phyloP scores from a whole-genome alignment of 1,140 invertebrate species.

The Globodera ellingtonae region DNA sequence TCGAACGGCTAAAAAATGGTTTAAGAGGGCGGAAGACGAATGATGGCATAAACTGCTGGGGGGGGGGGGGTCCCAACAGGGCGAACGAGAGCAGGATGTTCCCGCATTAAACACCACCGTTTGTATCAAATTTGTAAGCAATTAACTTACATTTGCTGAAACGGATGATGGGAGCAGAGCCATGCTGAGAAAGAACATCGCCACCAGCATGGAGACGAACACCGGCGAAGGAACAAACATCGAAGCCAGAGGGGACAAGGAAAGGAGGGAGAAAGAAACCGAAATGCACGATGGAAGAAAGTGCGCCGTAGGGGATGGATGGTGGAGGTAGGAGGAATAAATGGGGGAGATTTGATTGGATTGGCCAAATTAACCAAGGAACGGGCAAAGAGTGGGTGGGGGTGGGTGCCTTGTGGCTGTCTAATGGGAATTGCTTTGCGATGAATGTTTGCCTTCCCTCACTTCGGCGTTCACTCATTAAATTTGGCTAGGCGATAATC shows the following conservation, averaged over 20 bases:
- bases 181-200: background rate
- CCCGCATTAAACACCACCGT: too few relatives aligned
- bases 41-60: background rate
- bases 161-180: background rate
- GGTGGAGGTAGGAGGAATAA: background rate
- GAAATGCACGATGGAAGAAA: background rate
- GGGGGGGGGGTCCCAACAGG: too few relatives aligned
- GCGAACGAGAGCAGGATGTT: too few relatives aligned
- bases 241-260: background rate
- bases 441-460: background rate
- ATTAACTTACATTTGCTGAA: background rate
- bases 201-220: background rate
- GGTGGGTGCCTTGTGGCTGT: background rate
- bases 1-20: slow-evolving; percentile 15
- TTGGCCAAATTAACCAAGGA: slow-evolving; percentile 9
- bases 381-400: background rate
- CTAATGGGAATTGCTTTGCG: background rate
- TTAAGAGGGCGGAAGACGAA: background rate
- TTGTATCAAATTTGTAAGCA: too few relatives aligned
- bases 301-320: background rate
- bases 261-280: background rate
- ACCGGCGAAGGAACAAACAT: background rate
- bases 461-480: background rate
- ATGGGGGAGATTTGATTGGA: background rate
- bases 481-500: background rate